Conservation (phyloP, 2,888 invertebrate species). For the Chydorus sphaericus region DNA sequence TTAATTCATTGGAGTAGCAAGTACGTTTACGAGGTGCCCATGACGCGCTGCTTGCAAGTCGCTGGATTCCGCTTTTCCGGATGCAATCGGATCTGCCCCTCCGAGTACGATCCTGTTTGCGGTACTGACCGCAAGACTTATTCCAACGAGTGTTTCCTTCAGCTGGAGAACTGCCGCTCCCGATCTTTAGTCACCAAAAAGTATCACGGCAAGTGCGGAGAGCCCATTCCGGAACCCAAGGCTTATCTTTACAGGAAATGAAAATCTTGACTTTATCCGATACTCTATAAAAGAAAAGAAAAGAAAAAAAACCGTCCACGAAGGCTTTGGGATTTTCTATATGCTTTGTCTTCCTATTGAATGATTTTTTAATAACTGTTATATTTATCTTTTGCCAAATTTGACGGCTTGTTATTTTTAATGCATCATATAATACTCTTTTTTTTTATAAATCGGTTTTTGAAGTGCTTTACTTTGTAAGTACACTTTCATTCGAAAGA, state of each 20-base stretch:
- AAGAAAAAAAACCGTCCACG: too few relatives aligned
- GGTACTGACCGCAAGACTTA: constrained; percentile 86
- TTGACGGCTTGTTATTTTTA: too few relatives aligned
- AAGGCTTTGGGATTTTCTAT: too few relatives aligned
- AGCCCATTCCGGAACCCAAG: constrained; percentile 53
- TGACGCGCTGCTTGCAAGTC: constrained; percentile 55
- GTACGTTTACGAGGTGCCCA: constrained; percentile 78
- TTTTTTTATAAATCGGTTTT: too few relatives aligned
- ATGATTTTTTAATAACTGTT: too few relatives aligned
- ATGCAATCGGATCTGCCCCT: constrained; percentile 71
- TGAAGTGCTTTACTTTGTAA: too few relatives aligned
- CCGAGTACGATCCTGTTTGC: constrained; percentile 79
- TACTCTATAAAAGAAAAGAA: too few relatives aligned
- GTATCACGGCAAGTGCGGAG: constrained; percentile 70
- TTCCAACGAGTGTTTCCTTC: constrained; percentile 81
- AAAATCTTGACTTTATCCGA: background rate
- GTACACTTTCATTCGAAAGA: too few relatives aligned
- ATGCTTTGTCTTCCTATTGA: too few relatives aligned
- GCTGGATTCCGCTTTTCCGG: constrained; percentile 72
- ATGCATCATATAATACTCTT: too few relatives aligned
- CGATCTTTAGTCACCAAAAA: constrained; percentile 59
- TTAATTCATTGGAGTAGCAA: constrained; percentile 43
- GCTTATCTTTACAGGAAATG: constrained; percentile 57
- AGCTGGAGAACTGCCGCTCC: constrained; percentile 79
- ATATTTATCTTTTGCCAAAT: too few relatives aligned